Percentiles rank a stretch among this genome's conserved stretches.
phyloP scores from a whole-genome alignment of 2,888 invertebrate species.

The Fissipunctia ypsillon region DNA sequence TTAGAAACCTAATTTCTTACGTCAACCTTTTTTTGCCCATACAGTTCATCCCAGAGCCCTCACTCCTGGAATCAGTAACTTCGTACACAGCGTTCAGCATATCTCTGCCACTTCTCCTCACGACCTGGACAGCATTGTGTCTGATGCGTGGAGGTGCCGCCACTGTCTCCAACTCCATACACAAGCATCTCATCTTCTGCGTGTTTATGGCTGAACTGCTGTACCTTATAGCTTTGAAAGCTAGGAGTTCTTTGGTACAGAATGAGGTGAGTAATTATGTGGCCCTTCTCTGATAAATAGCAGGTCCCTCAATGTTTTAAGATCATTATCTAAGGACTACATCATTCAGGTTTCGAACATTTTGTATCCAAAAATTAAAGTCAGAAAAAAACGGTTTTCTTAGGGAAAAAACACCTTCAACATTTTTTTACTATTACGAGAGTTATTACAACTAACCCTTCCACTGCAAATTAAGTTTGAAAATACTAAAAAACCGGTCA shows the following conservation, averaged over 20 bases:
- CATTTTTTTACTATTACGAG: too few species aligned
- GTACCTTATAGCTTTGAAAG: slow-evolving; percentile 96
- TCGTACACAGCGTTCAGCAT: slow-evolving; percentile 97
- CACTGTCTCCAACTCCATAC: slow-evolving; percentile 98
- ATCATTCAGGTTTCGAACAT: too few species aligned
- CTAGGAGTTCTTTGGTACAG: slow-evolving; percentile 94
- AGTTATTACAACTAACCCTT: too few species aligned
- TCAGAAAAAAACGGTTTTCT: too few species aligned
- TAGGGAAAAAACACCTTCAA: too few species aligned
- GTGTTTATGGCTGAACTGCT: slow-evolving; percentile 96
- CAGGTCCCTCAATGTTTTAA: too few species aligned
- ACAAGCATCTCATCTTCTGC: slow-evolving; percentile 97
- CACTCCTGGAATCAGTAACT: slow-evolving; percentile 95
- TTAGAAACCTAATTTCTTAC: not conserved
- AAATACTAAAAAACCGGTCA: too few species aligned
- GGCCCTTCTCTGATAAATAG: too few species aligned
- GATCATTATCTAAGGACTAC: too few species aligned
- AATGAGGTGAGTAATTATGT: slow-evolving; percentile 92
- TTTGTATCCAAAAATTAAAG: too few species aligned
- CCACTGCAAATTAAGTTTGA: too few species aligned
- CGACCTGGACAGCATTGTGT: slow-evolving; percentile 95
- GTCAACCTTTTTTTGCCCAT: slow-evolving; percentile 53
- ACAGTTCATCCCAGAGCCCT: slow-evolving; percentile 96
- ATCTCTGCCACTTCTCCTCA: slow-evolving; percentile 94
- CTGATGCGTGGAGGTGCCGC: slow-evolving; percentile 95